Evolutionary conservation across 2,888 invertebrate species (phyloP).

Genomic region (Drosophila putrida): DNA sequence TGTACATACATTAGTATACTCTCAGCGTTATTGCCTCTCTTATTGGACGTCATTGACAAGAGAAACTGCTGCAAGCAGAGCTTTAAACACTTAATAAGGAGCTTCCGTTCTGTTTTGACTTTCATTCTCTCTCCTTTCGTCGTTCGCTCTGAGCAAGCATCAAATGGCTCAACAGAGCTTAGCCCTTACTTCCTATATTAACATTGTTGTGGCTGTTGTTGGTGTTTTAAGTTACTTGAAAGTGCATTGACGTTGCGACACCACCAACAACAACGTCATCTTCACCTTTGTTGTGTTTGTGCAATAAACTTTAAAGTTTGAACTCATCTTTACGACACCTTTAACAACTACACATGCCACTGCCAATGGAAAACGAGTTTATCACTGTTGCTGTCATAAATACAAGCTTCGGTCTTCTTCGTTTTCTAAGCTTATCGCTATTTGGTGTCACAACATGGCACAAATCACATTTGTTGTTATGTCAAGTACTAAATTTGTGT

Average conservation of each 20-base stretch:
- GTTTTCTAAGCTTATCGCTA: constrained; percentile 22
- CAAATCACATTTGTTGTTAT: constrained; percentile 1
- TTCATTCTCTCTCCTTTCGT: background rate
- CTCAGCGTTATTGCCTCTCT: constrained; percentile 1
- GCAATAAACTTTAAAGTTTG: constrained; percentile 55
- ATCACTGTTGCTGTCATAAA: constrained; percentile 24
- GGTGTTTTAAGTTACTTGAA: constrained; percentile 11
- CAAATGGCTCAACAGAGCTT: constrained; percentile 11
- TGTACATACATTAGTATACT: constrained; percentile 1
- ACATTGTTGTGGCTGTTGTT: constrained; percentile 3
- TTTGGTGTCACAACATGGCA: constrained; percentile 5
- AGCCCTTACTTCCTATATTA: constrained; percentile 11
- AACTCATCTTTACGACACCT: constrained; percentile 24
- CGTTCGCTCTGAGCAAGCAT: constrained; percentile 16
- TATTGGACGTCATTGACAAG: constrained; percentile 4
- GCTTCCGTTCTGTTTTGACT: constrained; percentile 40
- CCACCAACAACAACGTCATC: constrained; percentile 11
- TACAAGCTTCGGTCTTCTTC: constrained; percentile 20
- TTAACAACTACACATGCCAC: background rate
- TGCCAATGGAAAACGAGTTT: constrained; percentile 26
- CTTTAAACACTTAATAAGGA: constrained; percentile 41
- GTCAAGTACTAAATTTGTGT: background rate
- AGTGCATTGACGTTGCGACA: constrained; percentile 32
- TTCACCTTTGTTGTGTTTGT: constrained; percentile 44
- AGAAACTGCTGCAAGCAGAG: constrained; percentile 6